Evolutionary conservation across 2,888 invertebrate genomes (phyloP).

Genomic region (Dryocosmus kuriphilus): DNA sequence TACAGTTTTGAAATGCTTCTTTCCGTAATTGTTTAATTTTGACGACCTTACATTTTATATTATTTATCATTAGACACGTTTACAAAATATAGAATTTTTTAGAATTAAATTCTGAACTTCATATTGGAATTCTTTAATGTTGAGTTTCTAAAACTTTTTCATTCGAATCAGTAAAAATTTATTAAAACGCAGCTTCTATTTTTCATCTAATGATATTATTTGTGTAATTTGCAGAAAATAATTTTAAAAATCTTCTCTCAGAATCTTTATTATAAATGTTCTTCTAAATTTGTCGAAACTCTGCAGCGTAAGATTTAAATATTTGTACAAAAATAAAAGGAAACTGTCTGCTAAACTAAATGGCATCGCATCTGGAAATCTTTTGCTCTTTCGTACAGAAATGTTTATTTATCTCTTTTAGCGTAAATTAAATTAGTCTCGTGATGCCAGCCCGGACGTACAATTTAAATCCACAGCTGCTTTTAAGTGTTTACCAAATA

Average conservation of each 20-base stretch:
- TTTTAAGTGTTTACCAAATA: neutral
- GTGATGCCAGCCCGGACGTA: conserved; percentile 1
- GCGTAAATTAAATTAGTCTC: conserved; percentile 3
- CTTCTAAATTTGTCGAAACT: neutral
- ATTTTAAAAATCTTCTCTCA: neutral
- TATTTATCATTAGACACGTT: too few species aligned
- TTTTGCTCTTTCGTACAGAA: conserved; percentile 19
- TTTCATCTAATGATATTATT: neutral
- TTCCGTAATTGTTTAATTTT: too few species aligned
- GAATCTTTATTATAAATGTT: neutral
- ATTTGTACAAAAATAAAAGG: neutral
- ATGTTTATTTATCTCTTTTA: conserved; percentile 22
- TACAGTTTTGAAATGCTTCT: too few species aligned
- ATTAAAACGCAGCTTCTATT: too few species aligned
- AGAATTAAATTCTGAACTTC: too few species aligned
- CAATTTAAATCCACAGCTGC: neutral
- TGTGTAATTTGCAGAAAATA: too few species aligned
- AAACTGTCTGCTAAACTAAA: neutral
- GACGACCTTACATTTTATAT: too few species aligned
- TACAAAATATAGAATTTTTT: too few species aligned
- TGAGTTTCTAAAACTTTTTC: too few species aligned
- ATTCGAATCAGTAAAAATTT: too few species aligned
- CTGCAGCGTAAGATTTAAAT: neutral
- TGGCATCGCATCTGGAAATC: conserved; percentile 11
- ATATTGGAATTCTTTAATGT: too few species aligned